phyloP scores from a whole-genome alignment of 2,113 vertebrate species.

The Chaenogobius annularis region DNA sequence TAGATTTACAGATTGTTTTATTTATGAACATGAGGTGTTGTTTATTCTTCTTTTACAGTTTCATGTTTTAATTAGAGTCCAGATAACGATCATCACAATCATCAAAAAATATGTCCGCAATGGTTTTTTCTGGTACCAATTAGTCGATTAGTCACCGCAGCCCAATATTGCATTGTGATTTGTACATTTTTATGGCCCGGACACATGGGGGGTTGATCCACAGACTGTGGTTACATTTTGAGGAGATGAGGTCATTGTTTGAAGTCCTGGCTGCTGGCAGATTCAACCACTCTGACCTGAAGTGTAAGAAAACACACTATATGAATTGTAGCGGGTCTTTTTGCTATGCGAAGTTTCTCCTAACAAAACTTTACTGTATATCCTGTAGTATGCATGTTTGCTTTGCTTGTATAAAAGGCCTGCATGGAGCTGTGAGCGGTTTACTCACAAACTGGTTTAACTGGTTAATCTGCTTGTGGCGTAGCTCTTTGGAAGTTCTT shows the following conservation, averaged over 20 bases:
- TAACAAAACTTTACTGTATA: background rate
- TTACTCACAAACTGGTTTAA: constrained; percentile 50
- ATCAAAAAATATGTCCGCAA: too few relatives aligned
- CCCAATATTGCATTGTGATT: background rate
- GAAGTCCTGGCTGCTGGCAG: constrained; percentile 30
- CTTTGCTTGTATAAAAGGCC: constrained; percentile 5
- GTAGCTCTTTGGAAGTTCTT: constrained; percentile 16
- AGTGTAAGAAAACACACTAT: too few relatives aligned
- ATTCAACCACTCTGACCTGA: constrained; percentile 34
- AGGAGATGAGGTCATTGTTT: constrained; percentile 64
- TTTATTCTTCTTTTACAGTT: too few relatives aligned
- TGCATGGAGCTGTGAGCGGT: background rate
- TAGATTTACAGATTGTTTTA: too few relatives aligned
- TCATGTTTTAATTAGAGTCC: too few relatives aligned
- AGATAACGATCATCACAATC: too few relatives aligned
- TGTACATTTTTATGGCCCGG: background rate
- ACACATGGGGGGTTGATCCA: constrained; percentile 32
- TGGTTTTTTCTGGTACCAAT: too few relatives aligned
- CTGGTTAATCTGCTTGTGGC: constrained; percentile 52
- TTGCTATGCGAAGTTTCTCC: background rate
- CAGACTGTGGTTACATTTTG: constrained; percentile 54
- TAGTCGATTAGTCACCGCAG: too few relatives aligned
- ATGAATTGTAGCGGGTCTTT: too few relatives aligned
- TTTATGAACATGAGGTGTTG: too few relatives aligned
- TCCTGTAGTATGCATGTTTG: constrained; percentile 5